Base-by-base conservation (phyloP, 2,113 vertebrate genomes). In the Lutjanus erythropterus region DNA sequence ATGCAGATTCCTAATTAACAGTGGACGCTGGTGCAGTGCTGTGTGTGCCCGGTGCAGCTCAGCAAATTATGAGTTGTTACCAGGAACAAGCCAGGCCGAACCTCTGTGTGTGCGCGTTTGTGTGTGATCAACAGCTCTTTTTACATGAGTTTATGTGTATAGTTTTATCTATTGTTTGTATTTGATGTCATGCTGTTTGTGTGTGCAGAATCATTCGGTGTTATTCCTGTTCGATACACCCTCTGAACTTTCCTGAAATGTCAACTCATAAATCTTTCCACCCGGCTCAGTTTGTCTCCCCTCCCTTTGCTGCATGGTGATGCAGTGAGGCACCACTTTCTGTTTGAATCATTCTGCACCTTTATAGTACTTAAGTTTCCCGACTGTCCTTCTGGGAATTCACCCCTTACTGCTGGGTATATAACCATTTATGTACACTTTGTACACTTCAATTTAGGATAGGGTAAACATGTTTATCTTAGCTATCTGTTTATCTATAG, bases 1-100 rank as follows among this genome's bases (percentile, higher is more conserved):
- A 91, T 89, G 88, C 93, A 86, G 85, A 83, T 88, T 94, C 76
- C 84, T 92, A 93, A 93, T 94, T 90, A 92, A 89, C 75, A 62
- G 65, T 62, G 85, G 80, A 84, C 56, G 81, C 79, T 89, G 86
- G 81, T 73, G 80, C 83, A 84, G 66, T 72, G 74, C 84, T 88
- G 59, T 74, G 27, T 68, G 81, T 47, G 75, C 65, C 81, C 70
- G 47, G n/a, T 75, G 86, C 69, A 62, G 91, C 77, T 86, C 71
- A 81, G 71, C 74, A 88, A 79, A 89, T 84, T 73, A 75, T 72
- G 78, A 75, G 23, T 56, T 78, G 78, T 68, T 83, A 69, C 53
- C 56, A 42, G 83, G 66, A 75, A 85, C 72, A 67, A 65, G 66
- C 81, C 29, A 71, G 35, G 10, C 50, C 35, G 70, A 41, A 31